Evolutionary conservation across 2,113 vertebrate genomes (phyloP).

Genomic region (Eupsittula cactorum): DNA sequence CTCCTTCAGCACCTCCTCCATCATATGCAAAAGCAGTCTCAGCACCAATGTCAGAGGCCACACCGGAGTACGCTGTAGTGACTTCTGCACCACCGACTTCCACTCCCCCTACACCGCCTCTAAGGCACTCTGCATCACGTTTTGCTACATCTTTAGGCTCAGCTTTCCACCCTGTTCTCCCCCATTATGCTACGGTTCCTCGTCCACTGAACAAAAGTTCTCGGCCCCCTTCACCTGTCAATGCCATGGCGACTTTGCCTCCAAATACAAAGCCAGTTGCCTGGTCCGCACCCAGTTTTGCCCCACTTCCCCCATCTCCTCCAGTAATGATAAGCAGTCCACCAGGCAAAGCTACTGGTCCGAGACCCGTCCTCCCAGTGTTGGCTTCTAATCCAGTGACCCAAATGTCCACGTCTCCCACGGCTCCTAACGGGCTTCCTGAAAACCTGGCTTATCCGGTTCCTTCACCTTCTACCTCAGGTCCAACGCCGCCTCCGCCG

Average conservation of each 20-base stretch:
- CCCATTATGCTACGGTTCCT: constrained; percentile 93
- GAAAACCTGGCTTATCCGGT: constrained; percentile 72
- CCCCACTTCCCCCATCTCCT: constrained; percentile 92
- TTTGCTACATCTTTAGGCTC: constrained; percentile 96
- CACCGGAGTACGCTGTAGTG: constrained; percentile 80
- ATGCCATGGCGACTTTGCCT: constrained; percentile 72
- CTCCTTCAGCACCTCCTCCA: constrained; percentile 83
- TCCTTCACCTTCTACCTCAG: constrained; percentile 80
- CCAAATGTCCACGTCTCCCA: constrained; percentile 86
- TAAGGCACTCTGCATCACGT: constrained; percentile 93
- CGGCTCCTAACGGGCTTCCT: constrained; percentile 78
- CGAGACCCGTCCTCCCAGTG: constrained; percentile 87
- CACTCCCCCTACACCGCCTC: constrained; percentile 92
- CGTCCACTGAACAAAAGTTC: constrained; percentile 85
- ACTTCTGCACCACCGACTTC: constrained; percentile 80
- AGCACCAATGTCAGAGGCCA: constrained; percentile 81
- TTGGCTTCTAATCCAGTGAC: constrained; percentile 83
- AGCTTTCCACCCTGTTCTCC: constrained; percentile 97
- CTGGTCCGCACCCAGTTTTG: constrained; percentile 88
- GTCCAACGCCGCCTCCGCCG: constrained; percentile 71
- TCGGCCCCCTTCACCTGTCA: constrained; percentile 81
- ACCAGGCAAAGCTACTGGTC: constrained; percentile 91
- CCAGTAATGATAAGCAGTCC: constrained; percentile 98
- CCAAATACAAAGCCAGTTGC: constrained; percentile 81
- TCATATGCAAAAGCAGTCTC: constrained; percentile 85